Percentiles rank a stretch among this genome's conserved stretches.
Conservation (phyloP, 2,888 invertebrate genomes). For the Mactromeris polynyma region DNA sequence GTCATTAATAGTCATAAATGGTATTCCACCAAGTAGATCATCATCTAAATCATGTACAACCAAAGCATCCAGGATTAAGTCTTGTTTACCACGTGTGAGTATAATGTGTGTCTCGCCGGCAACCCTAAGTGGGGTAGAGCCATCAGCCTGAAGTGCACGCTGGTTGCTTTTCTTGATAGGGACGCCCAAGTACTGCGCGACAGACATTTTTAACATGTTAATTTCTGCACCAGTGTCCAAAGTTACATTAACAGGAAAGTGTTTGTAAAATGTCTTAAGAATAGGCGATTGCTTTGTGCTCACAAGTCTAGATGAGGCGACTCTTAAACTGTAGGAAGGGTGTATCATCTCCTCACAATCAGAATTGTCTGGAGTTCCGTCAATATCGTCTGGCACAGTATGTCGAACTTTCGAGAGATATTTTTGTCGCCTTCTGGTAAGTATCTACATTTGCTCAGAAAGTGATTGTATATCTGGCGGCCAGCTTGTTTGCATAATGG, state of each 20-base stretch:
- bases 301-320: constrained; percentile 40
- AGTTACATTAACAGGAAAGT: constrained; percentile 57
- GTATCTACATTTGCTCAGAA: constrained; percentile 63
- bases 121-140: constrained; percentile 54
- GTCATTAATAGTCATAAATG: constrained; percentile 71
- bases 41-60: constrained; percentile 62
- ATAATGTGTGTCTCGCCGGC: constrained; percentile 55
- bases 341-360: background rate
- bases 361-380: background rate
- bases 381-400: background rate
- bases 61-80: constrained; percentile 42
- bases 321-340: background rate
- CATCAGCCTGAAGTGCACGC: constrained; percentile 64
- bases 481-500: constrained; percentile 71
- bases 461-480: constrained; percentile 51
- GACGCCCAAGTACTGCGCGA: constrained; percentile 53
- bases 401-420: constrained; percentile 49
- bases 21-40: constrained; percentile 69
- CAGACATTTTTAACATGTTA: constrained; percentile 61
- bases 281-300: constrained; percentile 62
- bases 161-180: constrained; percentile 47
- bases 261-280: constrained; percentile 61
- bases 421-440: constrained; percentile 64
- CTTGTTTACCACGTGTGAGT: constrained; percentile 27
- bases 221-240: constrained; percentile 64